Conservation (phyloP, 2,797 vertebrate genomes). For the Pseudochirops corinnae region DNA sequence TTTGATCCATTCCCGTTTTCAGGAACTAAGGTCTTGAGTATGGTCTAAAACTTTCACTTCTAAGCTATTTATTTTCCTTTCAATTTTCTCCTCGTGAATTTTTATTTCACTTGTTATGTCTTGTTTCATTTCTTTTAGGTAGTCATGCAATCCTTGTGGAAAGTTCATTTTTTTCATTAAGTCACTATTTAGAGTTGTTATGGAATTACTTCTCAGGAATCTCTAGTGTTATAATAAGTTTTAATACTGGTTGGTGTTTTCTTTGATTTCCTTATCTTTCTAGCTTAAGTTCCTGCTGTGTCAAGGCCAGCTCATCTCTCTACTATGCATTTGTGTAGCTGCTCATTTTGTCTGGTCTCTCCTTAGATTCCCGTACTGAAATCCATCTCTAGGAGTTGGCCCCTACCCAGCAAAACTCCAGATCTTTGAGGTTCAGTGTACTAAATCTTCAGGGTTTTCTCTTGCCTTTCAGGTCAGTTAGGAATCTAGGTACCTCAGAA, state of each 20-base stretch:
- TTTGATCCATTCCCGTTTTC: background rate
- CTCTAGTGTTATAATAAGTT: background rate
- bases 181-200: background rate
- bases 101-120: background rate
- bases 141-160: background rate
- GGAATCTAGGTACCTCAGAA: background rate
- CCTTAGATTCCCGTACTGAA: background rate
- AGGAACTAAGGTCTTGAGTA: background rate
- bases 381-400: background rate
- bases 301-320: background rate
- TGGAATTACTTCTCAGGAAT: background rate
- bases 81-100: background rate
- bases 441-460: background rate
- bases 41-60: background rate
- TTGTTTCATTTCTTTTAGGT: background rate
- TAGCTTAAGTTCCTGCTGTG: background rate
- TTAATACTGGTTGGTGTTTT: background rate
- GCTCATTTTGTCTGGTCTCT: background rate
- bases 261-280: background rate
- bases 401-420: background rate
- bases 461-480: background rate
- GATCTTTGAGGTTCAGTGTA: background rate
- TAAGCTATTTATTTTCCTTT: background rate
- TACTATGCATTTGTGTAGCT: background rate
- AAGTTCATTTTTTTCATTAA: background rate